Base-by-base conservation (phyloP, 2,888 invertebrate species). In the Andrena bicolor region DNA sequence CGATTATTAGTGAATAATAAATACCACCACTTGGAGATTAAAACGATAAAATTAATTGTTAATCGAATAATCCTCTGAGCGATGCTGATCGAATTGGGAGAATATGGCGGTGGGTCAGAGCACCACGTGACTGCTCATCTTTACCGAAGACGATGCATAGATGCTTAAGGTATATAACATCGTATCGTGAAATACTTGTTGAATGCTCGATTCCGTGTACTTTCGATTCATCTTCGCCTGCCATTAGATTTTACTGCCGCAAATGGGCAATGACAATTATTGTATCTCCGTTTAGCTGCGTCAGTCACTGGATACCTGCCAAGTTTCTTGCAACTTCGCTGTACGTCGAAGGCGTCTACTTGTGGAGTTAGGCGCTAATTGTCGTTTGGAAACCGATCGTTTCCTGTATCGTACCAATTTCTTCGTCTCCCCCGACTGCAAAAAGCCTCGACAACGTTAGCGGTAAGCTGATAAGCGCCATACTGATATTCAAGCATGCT, bases 341-440 rank as follows among this genome's bases (percentile, higher is more conserved):
- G 76, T 20, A 32, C 72, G 35, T 28, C 32, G 26, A 28, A 26
- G 63, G 48, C 69, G 70, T 79, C 74, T 61, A 56, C 41, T 74
- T 49, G 51, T 23, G 16, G 58, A 68, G 60, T 71, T 68, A 53
- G 53, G 65, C 26, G 68, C 53, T 86, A 85, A 86, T 89, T 86
- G 79, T 86, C 74, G 77, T 76, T 83, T 66, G 76, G 70, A 70
- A 85, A 80, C 81, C 51, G 74, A 86, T 83, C 76, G 75, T 86
- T 89, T 83, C 69, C 56, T 61, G 23, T n/a, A 61, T 48, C 23
- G 71, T n/a, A 48, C 7, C 41, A 72, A 35, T 78, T 85, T 51
- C 58, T 30, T 30, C 49, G 66, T 60, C 56, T 65, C 41, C 41
- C 2, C 10, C 8, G 16, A 35, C 5, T 3, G 1, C 4, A 20